Evolutionary conservation across 2,888 invertebrate genomes (phyloP), one percentile per base, ranked within the genome.

Genomic region (Galerucella nymphaeae): DNA sequence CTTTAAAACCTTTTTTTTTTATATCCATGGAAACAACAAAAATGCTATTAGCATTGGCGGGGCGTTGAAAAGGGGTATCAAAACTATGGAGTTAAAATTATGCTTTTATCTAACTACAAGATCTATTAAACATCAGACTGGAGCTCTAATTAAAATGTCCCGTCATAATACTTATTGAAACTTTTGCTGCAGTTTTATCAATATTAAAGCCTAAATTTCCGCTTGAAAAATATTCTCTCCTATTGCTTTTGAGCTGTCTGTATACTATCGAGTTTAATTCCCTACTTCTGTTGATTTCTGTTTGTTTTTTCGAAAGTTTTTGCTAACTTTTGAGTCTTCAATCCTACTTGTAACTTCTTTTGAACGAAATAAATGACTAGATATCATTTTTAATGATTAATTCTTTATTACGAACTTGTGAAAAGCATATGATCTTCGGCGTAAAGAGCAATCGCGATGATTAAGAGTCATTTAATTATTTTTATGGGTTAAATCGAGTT

Each of bases 381-480:
- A 70, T 63, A 63, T 68, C 57, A 68, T 64, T 48, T n/a, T 57
- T 2, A 58, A 23, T 69, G 68, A 73, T 73, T 70, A 53, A 73
- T 73, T 66, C 48, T 66, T 45, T 55, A 50, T 30, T 30, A 16
- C 55, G 30, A 38, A 66, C 70, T 70, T 58, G 70, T 61, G 63
- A 71, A 71, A 73, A 75, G 70, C 73, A 58, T 71, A 65, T 71
- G 70, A 72, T 72, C 70, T 72, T 67, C 59, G 58, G 58, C 16
- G 59, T 59, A 48, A 70, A 70, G 74, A 71, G 68, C 76, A 80
- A 79, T 77, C 76, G 75, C 76, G 72, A 76, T 80, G 82, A 83
- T 82, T 82, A 82, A 82, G 79, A 76, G 77, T 79, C 79, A 80
- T 82, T 83, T 83, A 83, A 83, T 84, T 83, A 83, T 82, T 83